phyloP scores from a whole-genome alignment of 2,888 invertebrate genomes.

The Hirtodrosophila trivittata region DNA sequence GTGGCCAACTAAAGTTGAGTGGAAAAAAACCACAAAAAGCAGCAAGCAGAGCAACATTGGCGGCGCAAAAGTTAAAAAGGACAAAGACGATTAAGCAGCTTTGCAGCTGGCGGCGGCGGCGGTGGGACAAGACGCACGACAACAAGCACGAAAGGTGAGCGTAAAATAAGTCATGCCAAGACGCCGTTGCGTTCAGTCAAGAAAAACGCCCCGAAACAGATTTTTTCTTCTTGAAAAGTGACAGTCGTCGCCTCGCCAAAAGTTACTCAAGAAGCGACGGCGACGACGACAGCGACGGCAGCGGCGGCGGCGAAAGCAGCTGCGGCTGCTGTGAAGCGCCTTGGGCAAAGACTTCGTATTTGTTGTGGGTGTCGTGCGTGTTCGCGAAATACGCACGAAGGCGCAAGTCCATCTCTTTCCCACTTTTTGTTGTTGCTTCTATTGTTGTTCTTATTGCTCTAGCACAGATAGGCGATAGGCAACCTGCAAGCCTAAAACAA shows the following conservation, averaged over 20 bases:
- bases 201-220: slow-evolving; percentile 72
- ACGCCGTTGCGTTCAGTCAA: slow-evolving; percentile 23
- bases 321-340: slow-evolving; percentile 24
- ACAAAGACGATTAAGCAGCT: slow-evolving; percentile 75
- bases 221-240: slow-evolving; percentile 70
- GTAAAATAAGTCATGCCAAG: slow-evolving; percentile 75
- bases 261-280: slow-evolving; percentile 20
- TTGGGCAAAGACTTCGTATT: slow-evolving; percentile 43
- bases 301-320: slow-evolving; percentile 12
- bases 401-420: slow-evolving; percentile 28
- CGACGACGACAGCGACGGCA: slow-evolving; percentile 20
- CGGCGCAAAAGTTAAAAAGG: slow-evolving; percentile 78
- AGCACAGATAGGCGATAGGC: slow-evolving; percentile 61
- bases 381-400: slow-evolving; percentile 52
- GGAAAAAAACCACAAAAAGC: slow-evolving; percentile 45
- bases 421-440: slow-evolving; percentile 20
- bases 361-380: slow-evolving; percentile 43
- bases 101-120: slow-evolving; percentile 35
- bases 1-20: slow-evolving; percentile 47
- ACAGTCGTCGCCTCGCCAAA: slow-evolving; percentile 65
- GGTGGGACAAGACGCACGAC: slow-evolving; percentile 22
- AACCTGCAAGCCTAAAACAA: slow-evolving; percentile 73
- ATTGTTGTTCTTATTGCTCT: slow-evolving; percentile 51
- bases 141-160: slow-evolving; percentile 66
- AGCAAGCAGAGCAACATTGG: slow-evolving; percentile 62